Evolutionary conservation across 2,113 vertebrate genomes (phyloP), one percentile per base, ranked within the genome.

Genomic region (Australoheros scitulus): DNA sequence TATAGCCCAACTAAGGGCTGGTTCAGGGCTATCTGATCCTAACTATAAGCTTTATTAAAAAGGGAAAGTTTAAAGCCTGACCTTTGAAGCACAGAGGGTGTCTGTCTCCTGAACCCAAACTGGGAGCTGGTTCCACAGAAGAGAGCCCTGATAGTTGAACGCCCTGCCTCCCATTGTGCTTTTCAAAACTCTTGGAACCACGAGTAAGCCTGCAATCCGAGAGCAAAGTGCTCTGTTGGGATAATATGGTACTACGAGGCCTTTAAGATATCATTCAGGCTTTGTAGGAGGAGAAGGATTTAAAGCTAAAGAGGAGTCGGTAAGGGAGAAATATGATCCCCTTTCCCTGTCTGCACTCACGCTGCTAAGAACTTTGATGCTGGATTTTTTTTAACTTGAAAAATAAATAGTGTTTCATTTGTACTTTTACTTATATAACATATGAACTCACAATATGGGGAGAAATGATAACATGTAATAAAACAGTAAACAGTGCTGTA

Each of bases 191-290:
- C 18, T 11, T 32, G 47, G 68, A 72, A 72, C 43, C 68, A 9
- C 47, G 55, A 72, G 47, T 72, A 55, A 55, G 18, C 47, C 68
- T 34, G 6, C 47, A 55, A 14, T 72, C 68, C 2, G 0, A 72
- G 43, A 72, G 68, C 68, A 34, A 55, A 72, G 68, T 32, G 68
- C 68, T 55, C 47, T 55, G 68, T 32, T 72, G 68, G 65, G 68
- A 72, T 72, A 72, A 34, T 55, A n/a, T 34, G 26, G 6, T 55
- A 34, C 43, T 55, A 72, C 4, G 47, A 72, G 47, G 68, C 55
- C 43, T 72, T 72, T 72, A 72, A 55, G 68, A 72, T 72, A 55
- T 72, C 47, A 72, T 72, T 52, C 26, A n/a, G 47, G 26, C 68
- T 72, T 72, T 55, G 47, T 72, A 55, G 47, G 47, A 72, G 68